phyloP scores from a whole-genome alignment of 2,888 invertebrate species.

The Acleris laterana region DNA sequence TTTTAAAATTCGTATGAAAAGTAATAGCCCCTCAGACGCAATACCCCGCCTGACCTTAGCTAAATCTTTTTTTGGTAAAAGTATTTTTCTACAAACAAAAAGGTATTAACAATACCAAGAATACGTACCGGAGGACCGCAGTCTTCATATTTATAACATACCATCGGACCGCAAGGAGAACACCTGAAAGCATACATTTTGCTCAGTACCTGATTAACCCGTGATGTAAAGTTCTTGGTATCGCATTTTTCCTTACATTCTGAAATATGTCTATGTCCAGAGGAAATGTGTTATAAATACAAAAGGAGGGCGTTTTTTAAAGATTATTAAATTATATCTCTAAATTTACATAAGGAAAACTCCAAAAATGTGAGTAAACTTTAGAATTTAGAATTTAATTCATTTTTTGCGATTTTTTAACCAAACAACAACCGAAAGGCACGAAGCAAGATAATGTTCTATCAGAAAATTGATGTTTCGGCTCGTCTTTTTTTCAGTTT shows the following conservation, averaged over 20 bases:
- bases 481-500: constrained; percentile 42
- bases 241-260: constrained; percentile 41
- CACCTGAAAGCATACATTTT: constrained; percentile 62
- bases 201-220: background rate
- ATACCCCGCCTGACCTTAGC: no score
- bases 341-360: constrained; percentile 43
- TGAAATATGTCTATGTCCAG: constrained; percentile 2
- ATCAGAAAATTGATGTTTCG: constrained; percentile 47
- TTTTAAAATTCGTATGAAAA: no score
- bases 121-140: constrained; percentile 76
- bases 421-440: constrained; percentile 57
- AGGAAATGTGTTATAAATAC: constrained; percentile 6
- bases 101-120: background rate
- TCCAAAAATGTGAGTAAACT: constrained; percentile 46
- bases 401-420: constrained; percentile 50
- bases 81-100: background rate
- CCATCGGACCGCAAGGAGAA: constrained; percentile 78
- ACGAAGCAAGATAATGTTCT: constrained; percentile 56
- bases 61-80: no score
- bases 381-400: constrained; percentile 53
- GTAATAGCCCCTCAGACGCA: no score
- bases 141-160: constrained; percentile 82
- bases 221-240: no score
- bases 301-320: constrained; percentile 43
- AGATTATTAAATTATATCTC: constrained; percentile 27